Base-by-base conservation (phyloP, 2,888 invertebrate genomes). In the Priocnemis perturbator region DNA sequence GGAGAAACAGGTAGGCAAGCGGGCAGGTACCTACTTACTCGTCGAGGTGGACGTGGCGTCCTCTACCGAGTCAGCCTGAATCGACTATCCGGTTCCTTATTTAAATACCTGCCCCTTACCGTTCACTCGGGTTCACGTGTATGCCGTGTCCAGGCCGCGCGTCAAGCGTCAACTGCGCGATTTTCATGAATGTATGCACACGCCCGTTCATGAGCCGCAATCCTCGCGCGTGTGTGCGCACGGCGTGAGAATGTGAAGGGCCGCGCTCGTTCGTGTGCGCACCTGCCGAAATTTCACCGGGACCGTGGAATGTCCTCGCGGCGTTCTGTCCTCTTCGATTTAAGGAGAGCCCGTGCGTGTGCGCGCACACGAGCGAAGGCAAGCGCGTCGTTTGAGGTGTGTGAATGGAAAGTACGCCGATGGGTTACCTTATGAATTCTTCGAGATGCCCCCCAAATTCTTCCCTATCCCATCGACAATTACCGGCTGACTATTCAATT, bases 91-190 rank as follows among this genome's bases (percentile, higher is more conserved):
- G 83, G 85, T 85, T 80, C 82, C 82, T 78, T 78, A 85, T 86
- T 86, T 86, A 83, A 85, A 85, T 87, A 83, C 83, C 82, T 80
- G 81, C 73, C 83, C 81, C 76, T 83, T 83, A 82, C 81, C 82
- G 83, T 85, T 85, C 81, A 82, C 80, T 70, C 71, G 70, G 68
- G 67, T 62, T 56, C 59, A 64, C 59, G 50, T 15, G 17, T 53
- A 45, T n/a, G 59, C 57, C 23, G 60, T 60, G 47, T 53, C 37
- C 60, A 37, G 56, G 59, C 53, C n/a, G n/a, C n/a, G n/a, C n/a
- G n/a, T 56, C 57, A 48, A 23, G 53, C 60, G 50, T 14, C 17
- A 19, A 14, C 7, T 14, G 11, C n/a, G 50, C 30, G 17, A 50
- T 37, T 11, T 37, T 37, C 37, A 4, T 56, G 57, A 55, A 21